Evolutionary conservation across 2,113 vertebrate species (phyloP), one percentile per base, ranked within the genome.

Genomic region (Hippocampus barbouri): DNA sequence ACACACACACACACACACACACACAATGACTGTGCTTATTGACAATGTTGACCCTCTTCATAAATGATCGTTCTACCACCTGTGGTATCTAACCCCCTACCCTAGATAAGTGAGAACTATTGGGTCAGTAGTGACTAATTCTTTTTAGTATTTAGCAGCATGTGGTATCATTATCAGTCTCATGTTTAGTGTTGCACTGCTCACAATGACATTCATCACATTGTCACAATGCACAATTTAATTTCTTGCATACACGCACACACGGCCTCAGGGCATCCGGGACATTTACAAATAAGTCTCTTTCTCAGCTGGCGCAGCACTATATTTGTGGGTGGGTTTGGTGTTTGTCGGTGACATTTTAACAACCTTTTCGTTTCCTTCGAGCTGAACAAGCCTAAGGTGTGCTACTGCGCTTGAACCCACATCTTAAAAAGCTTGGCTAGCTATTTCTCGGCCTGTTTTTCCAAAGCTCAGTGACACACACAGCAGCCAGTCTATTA

Each of bases 321-420:
- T 56, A 74, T 65, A 78, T 84, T 85, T 65, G 66, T 65, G 66
- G 73, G 45, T 40, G 59, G 73, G 73, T 63, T 57, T 75, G 61
- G 47, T 74, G 71, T 57, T 71, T 73, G 71, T 63, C 66, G 47
- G 74, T 89, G 86, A 90, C 86, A 90, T 89, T 89, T 90, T 66
- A 86, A 81, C 83, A 88, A 90, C 89, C 86, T 88, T 88, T 90
- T 71, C 53, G 9, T 76, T 53, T 86, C 82, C 78, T 85, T 66
- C 43, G 73, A 86, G 86, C 71, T 18, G 69, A 75, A 85, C 79
- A 70, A 82, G 79, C 75, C 74, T 56, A 84, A 88, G 75, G 80
- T 86, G 79, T 72, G 72, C 83, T 15, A 59, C 81, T 74, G 70
- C 57, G 68, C 84, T 89, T 79, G 65, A 83, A 85, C 78, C 79